These are phyloP conservation scores for Tragelaphus strepsiceros DNA, from an alignment of 2,113 vertebrate genomes.

Conservation along the genomic window DNA sequence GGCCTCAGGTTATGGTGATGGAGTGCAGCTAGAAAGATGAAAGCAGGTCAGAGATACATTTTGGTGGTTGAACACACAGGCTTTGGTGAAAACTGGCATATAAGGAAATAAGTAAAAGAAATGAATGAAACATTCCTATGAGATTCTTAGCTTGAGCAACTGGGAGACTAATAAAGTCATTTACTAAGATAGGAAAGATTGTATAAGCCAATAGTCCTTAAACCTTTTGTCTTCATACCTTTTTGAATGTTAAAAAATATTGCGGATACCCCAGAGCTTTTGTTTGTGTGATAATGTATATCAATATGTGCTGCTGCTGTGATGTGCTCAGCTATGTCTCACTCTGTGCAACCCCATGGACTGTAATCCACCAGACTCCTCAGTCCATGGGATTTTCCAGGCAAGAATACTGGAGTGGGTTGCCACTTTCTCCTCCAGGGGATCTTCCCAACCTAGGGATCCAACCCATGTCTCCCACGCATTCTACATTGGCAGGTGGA, in stretches of 20 bases:
- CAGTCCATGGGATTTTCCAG: not conserved
- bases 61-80: not conserved
- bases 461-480: accelerated
- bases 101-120: not conserved
- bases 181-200: not conserved
- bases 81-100: not conserved
- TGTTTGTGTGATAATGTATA: not conserved
- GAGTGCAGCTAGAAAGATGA: not conserved
- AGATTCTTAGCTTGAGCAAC: not conserved
- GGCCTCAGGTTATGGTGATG: not conserved
- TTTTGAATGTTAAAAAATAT: not conserved
- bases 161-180: not conserved
- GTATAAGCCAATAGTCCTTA: not conserved
- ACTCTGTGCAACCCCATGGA: accelerated
- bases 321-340: not conserved
- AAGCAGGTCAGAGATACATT: not conserved
- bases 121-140: not conserved
- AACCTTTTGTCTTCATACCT: not conserved
- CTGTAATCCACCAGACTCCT: not conserved
- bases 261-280: not conserved
- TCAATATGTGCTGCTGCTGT: not conserved
- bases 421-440: not conserved
- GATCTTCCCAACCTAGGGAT: not conserved
- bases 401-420: not conserved
- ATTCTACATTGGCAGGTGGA: not conserved